Evolutionary conservation across 2,888 invertebrate genomes (phyloP), one percentile per base, ranked within the genome.

Genomic region (Tetheella fluctuosa): DNA sequence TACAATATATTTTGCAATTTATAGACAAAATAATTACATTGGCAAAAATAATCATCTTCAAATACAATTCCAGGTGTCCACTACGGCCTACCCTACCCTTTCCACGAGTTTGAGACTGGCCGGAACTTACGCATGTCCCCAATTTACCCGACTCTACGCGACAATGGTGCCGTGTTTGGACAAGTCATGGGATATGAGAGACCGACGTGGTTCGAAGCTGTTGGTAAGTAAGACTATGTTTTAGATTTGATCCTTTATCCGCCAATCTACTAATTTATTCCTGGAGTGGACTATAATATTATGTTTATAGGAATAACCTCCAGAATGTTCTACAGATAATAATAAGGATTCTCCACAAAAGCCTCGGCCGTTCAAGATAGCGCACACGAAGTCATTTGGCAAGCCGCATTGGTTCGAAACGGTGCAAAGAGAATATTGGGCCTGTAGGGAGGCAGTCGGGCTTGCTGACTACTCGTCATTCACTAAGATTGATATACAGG

Each of bases 141-240:
- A 0, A 97, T 99, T 67, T 99, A 98, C 91, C 97, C 98, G 0
- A 96, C 97, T 63, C 90, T 99, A 17, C 95, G 97, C 68, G 97
- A 97, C 81, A 97, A 96, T 12, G 99, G 99, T 0, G 99, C 98
- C 0, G 97, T 98, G 7, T 99, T 99, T 84, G 98, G 98, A 0
- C 99, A 99, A 86, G 97, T 98, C 30, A 99, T 99, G 98, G 99
- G 99, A 0, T 99, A 99, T 84, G 99, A 99, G 86, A 93, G 99
- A 65, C 98, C 99, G 0, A 95, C 97, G 39, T 99, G 97, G 95
- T 99, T 99, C 82, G 96, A 97, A 74, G 88, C 80, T 56, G 68
- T 83, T 10, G 90, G 91, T 91, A 58, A 80, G 91, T 91, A 58
- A 80, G 84, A 67, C 15, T 39, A 13, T 39, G 39, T 15, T 12